Evolutionary conservation across 23 tunicate genomes (phyloP), one percentile per base, ranked within the genome.

Genomic region (Halocynthia aurantium): DNA sequence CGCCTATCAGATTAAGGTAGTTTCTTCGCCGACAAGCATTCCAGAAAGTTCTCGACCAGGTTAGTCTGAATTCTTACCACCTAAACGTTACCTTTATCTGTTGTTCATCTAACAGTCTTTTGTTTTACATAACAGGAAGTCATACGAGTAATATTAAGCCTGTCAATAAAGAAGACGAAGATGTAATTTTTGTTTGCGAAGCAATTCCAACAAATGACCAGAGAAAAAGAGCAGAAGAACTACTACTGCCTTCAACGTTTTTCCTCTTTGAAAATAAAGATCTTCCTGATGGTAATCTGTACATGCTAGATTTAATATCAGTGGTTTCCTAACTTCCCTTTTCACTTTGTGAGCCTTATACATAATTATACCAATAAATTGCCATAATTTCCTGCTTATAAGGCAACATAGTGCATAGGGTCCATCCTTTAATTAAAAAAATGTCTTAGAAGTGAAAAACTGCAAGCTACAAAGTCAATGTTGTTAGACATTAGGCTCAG

Each of bases 131-230:
- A 31, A 31, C 44, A 31, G 44, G 64, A 58, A 58, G 64, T 58
- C 4, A 13, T 58, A 13, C 64, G n/a, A 58, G 15, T 44, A 31
- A 31, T 31, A 31, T 31, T 31, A 31, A 31, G 44, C 44, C 44
- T 31, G 44, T 31, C 44, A 31, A 17, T 4, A 15, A 69, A 11
- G 61, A 31, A 18, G 88, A 82, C 64, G 90, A 81, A 52, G 98
- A 92, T 69, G 92, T 92, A 17, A 78, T 92, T 31, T 82, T 92
- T 63, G 88, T 92, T 7, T 77, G 82, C 76, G 93, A 82, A 60
- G 85, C 71, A 10, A 57, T 31, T 49, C 88, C 98, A 22, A 79
- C 93, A 10, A 57, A 79, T 8, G 86, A 82, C 8, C 88, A 85
- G 66, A 62, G 68, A 0, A 61, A 69, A 74, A 81, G 81, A 62